phyloP scores from a whole-genome alignment of 2,888 invertebrate species.

The Tinea pellionella region DNA sequence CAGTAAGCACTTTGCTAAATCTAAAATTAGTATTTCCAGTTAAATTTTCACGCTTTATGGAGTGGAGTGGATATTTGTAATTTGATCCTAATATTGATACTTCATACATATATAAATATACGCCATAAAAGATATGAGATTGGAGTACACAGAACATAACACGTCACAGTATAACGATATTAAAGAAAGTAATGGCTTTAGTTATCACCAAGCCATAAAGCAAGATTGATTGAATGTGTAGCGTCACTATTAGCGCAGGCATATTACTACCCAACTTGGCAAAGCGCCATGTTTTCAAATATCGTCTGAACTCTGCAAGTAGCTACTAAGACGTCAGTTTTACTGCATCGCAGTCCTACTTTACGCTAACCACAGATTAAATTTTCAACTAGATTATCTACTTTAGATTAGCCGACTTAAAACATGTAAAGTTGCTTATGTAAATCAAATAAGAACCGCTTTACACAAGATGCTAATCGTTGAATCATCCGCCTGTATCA shows the following conservation, averaged over 20 bases:
- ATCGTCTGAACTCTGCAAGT: conserved; percentile 1
- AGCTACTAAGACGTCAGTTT: conserved; percentile 4
- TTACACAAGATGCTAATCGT: neutral
- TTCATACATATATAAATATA: too few species aligned
- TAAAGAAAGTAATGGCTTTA: neutral
- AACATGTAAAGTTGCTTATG: neutral
- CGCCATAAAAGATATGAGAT: too few species aligned
- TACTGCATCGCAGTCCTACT: conserved; percentile 8
- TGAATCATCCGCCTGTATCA: neutral
- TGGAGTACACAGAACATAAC: too few species aligned
- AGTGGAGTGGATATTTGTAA: too few species aligned
- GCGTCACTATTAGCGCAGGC: neutral
- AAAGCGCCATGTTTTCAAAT: neutral
- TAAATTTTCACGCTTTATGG: too few species aligned
- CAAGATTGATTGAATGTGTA: neutral
- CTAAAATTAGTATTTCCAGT: too few species aligned
- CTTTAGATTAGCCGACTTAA: neutral
- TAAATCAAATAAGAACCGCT: neutral
- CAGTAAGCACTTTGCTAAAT: too few species aligned
- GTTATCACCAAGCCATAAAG: neutral
- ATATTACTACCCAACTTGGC: conserved; percentile 11
- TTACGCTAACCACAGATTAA: neutral
- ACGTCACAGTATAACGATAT: too few species aligned
- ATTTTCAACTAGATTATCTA: neutral
- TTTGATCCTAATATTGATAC: too few species aligned